Evolutionary conservation across 2,113 vertebrate genomes (phyloP).

Genomic region (Labrus mixtus): DNA sequence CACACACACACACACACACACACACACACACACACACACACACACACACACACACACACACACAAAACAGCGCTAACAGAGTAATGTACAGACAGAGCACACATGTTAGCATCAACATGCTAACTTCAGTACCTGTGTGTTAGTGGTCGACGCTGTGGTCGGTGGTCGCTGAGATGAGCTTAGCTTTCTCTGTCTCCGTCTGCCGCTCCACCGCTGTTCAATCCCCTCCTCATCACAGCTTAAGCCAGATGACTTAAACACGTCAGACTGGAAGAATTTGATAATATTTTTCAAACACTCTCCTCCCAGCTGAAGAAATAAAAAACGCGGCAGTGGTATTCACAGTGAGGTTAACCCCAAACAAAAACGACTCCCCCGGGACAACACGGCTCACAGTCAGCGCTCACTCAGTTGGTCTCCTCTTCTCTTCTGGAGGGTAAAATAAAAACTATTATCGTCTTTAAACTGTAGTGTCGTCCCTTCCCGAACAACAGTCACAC

Average conservation of each 20-base stretch:
- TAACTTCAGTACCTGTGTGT: slow-evolving; percentile 52
- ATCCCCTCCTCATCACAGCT: slow-evolving; percentile 58
- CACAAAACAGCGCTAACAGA: no score
- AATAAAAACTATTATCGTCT: not conserved
- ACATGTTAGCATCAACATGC: not conserved
- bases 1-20: slow-evolving; percentile 10
- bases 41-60: no score
- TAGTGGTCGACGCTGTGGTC: slow-evolving; percentile 20
- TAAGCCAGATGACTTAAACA: not conserved
- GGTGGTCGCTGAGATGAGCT: slow-evolving; percentile 42
- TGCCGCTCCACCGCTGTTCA: slow-evolving; percentile 50
- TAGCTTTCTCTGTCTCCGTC: slow-evolving; percentile 70
- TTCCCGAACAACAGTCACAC: not conserved
- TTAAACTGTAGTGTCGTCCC: not conserved
- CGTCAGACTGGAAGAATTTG: slow-evolving; percentile 3
- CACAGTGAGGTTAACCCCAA: slow-evolving; percentile 34
- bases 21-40: not conserved
- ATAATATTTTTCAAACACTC: not conserved
- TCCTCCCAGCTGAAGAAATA: slow-evolving; percentile 3
- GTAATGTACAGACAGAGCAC: no score
- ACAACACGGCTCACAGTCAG: slow-evolving; percentile 33
- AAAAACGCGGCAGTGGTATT: slow-evolving; percentile 29
- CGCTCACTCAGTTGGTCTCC: slow-evolving; percentile 3
- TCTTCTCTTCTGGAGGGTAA: not conserved
- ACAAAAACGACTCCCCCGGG: slow-evolving; percentile 63